Evolutionary conservation across 1,140 invertebrate species (phyloP).

Genomic region (Drosophila lacertosa): DNA sequence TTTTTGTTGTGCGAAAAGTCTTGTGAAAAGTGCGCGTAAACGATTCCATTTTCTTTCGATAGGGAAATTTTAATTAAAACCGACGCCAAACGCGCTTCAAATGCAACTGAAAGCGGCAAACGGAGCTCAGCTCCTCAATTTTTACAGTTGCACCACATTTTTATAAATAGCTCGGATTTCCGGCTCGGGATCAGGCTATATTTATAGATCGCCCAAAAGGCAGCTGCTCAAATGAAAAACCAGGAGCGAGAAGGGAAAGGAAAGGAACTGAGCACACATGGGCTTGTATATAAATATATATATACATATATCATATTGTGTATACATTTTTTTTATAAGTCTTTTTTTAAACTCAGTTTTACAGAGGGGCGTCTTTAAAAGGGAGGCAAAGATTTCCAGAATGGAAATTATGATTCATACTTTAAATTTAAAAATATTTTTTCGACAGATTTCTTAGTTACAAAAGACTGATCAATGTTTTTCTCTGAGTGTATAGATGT

Average conservation of each 20-base stretch:
- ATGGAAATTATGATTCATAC: no score
- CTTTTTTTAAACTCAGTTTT: no score
- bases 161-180: conserved; percentile 57
- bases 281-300: not conserved
- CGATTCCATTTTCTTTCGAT: conserved; percentile 48
- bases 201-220: conserved; percentile 29
- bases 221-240: conserved; percentile 37
- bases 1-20: conserved; percentile 58
- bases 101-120: conserved; percentile 30
- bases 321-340: no score
- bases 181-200: conserved; percentile 40
- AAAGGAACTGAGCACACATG: no score
- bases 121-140: conserved; percentile 9
- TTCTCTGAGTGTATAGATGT: no score
- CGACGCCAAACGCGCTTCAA: conserved; percentile 38
- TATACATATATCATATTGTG: conserved; percentile 4
- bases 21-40: conserved; percentile 67
- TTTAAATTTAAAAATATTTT: no score
- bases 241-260: conserved; percentile 3
- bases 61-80: not conserved
- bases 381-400: no score
- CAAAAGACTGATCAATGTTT: no score
- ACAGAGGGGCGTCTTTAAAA: no score
- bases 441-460: no score
- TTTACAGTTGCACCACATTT: not conserved